Conservation (phyloP, 2,797 vertebrate species). For the Picus viridis region DNA sequence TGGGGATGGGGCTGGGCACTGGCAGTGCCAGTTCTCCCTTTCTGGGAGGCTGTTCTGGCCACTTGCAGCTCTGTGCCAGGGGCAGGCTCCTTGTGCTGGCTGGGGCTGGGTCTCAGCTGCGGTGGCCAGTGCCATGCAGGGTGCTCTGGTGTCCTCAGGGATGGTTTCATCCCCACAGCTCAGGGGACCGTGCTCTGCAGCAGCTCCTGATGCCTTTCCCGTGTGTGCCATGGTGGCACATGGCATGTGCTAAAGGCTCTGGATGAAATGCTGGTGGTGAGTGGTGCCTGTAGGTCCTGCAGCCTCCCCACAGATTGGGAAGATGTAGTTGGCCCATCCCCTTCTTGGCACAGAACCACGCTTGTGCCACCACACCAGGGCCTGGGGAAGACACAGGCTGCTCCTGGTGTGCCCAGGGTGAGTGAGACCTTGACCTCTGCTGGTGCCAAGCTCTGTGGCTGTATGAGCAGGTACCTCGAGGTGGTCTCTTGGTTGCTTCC, state of each 20-base stretch:
- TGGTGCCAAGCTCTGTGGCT: neutral
- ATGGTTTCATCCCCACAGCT: neutral
- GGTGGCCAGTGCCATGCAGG: neutral
- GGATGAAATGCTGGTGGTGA: neutral
- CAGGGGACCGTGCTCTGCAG: neutral
- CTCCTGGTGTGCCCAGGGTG: fast-evolving
- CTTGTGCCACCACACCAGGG: fast-evolving
- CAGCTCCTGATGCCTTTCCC: neutral
- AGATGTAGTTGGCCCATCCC: neutral
- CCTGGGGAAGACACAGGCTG: neutral
- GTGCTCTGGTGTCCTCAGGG: neutral
- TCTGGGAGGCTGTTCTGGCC: neutral
- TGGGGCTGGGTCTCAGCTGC: neutral
- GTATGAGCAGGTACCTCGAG: neutral
- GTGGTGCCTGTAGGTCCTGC: neutral
- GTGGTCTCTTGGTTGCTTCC: neutral
- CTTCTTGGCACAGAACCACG: fast-evolving
- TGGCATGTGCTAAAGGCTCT: neutral
- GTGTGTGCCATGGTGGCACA: fast-evolving
- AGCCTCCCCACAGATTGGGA: neutral
- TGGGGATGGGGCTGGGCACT: fast-evolving
- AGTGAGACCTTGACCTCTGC: neutral
- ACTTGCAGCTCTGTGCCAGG: neutral
- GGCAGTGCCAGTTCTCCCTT: neutral
- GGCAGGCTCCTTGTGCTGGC: neutral